Conservation (phyloP, 1,140 invertebrate genomes). For the Neotoxoptera formosana region DNA sequence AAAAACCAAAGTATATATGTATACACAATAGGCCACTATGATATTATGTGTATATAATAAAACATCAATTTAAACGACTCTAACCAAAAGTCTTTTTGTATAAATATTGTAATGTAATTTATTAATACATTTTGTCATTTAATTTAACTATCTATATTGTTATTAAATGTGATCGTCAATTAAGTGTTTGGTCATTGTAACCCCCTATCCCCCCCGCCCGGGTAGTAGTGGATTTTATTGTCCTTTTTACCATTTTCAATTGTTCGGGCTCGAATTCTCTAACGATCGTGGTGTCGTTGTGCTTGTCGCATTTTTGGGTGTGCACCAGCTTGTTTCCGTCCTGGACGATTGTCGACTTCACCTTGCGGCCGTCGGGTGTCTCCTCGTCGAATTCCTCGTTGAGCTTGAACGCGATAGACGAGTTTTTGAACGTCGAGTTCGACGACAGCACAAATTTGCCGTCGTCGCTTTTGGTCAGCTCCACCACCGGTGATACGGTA, state of each 20-base stretch:
- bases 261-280: slow-evolving; percentile 61
- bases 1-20: not conserved
- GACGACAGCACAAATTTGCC: slow-evolving; percentile 78
- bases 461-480: slow-evolving; percentile 73
- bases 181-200: not conserved
- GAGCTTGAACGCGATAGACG: slow-evolving; percentile 79
- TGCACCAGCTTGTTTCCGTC: slow-evolving; percentile 76
- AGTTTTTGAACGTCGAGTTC: slow-evolving; percentile 84
- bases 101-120: not conserved
- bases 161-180: not conserved
- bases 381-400: slow-evolving; percentile 86
- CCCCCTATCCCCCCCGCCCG: too few species aligned
- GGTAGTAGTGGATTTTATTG: not conserved
- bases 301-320: slow-evolving; percentile 68
- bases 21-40: not conserved
- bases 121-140: not conserved
- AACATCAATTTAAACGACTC: not conserved
- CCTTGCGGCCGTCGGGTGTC: slow-evolving; percentile 83
- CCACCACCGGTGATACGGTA: slow-evolving; percentile 75
- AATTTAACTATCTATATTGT: not conserved
- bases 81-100: not conserved
- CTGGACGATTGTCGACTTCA: slow-evolving; percentile 74
- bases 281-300: slow-evolving; percentile 60
- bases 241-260: slow-evolving; percentile 60
- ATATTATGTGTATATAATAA: not conserved